phyloP scores from a whole-genome alignment of 2,113 vertebrate species.

The Nettapus auritus region DNA sequence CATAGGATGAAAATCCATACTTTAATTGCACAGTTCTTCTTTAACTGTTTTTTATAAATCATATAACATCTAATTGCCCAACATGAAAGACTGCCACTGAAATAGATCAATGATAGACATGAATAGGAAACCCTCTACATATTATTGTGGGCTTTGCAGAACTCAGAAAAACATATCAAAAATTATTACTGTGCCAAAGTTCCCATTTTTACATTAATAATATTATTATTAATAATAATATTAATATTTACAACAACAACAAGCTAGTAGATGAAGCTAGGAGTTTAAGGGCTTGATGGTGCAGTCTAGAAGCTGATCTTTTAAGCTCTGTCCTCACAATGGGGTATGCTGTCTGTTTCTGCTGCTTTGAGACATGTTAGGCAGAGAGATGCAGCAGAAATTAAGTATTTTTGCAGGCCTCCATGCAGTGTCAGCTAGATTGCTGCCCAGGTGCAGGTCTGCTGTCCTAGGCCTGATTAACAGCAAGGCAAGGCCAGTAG shows the following conservation, averaged over 20 bases:
- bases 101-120: neutral
- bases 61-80: neutral
- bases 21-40: neutral
- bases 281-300: neutral
- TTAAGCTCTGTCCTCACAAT: no score
- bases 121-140: neutral
- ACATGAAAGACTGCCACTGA: neutral
- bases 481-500: neutral
- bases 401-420: neutral
- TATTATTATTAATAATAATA: neutral
- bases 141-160: neutral
- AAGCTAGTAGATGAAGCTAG: neutral
- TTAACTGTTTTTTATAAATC: neutral
- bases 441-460: neutral
- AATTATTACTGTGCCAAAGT: neutral
- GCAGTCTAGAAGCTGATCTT: neutral
- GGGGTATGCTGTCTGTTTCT: neutral
- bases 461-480: neutral
- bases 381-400: neutral
- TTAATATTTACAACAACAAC: no score
- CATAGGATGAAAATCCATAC: neutral
- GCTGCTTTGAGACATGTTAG: neutral
- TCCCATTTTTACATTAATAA: neutral
- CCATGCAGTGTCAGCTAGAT: neutral
- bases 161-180: neutral